Evolutionary conservation across 2,797 vertebrate genomes (phyloP).

Genomic region (Sciurus vulgaris): DNA sequence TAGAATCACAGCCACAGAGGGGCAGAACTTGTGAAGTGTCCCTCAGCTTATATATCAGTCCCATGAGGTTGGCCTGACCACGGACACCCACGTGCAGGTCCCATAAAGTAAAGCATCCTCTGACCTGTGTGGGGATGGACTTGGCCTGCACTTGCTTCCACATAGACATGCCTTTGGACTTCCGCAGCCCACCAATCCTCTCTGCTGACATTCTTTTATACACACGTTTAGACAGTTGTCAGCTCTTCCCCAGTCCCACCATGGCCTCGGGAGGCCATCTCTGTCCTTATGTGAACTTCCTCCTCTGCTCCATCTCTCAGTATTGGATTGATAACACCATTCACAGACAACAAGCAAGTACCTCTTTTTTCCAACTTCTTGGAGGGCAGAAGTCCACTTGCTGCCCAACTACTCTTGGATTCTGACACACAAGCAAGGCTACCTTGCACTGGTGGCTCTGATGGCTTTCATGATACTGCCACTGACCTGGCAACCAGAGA

Average conservation of each 20-base stretch:
- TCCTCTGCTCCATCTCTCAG: background rate
- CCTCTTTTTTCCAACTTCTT: background rate
- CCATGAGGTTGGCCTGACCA: background rate
- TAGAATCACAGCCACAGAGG: background rate
- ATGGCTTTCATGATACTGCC: background rate
- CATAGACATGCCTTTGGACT: background rate
- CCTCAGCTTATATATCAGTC: background rate
- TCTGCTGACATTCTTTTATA: background rate
- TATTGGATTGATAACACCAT: background rate
- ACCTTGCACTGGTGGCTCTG: background rate
- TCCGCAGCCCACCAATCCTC: background rate
- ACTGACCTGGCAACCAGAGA: background rate
- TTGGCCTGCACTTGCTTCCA: background rate
- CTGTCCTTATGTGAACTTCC: background rate
- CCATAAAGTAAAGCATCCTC: background rate
- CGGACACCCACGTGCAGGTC: background rate
- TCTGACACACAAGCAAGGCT: background rate
- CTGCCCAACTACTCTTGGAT: background rate
- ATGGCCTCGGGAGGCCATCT: background rate
- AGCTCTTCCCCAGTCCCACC: background rate
- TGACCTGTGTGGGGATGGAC: background rate
- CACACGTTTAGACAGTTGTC: accelerated
- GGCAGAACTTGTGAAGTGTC: background rate
- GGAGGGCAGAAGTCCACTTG: background rate
- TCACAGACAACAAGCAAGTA: background rate